Evolutionary conservation across 2,113 vertebrate genomes (phyloP).

Genomic region (Rhea americana): DNA sequence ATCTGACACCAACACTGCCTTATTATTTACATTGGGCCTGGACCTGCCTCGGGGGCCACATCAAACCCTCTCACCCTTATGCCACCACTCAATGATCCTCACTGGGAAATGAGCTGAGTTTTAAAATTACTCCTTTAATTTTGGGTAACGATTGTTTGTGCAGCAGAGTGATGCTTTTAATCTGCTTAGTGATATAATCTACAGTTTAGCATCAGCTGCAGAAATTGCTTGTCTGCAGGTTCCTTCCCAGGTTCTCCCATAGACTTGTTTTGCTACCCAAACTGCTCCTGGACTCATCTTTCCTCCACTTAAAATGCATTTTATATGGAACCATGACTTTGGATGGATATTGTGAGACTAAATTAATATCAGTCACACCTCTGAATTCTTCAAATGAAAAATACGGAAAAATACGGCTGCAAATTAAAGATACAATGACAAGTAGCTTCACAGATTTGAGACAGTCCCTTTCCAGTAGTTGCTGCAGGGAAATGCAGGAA

Average conservation of each 20-base stretch:
- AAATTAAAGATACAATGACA: slow-evolving; percentile 4
- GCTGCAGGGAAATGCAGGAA: slow-evolving; percentile 23
- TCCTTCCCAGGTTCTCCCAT: background rate
- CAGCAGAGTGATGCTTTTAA: background rate
- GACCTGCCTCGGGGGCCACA: background rate
- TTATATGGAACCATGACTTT: background rate
- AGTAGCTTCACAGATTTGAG: background rate
- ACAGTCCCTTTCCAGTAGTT: background rate
- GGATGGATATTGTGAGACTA: background rate
- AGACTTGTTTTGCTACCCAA: background rate
- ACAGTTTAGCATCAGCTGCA: background rate
- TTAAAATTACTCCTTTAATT: background rate
- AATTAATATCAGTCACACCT: background rate
- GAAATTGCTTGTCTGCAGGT: background rate
- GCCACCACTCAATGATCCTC: background rate
- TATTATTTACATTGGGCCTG: background rate
- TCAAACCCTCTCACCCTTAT: background rate
- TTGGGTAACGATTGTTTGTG: background rate
- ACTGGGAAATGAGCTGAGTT: background rate
- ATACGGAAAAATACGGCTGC: background rate
- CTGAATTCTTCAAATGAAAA: background rate
- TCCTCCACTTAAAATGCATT: background rate
- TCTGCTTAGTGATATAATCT: background rate
- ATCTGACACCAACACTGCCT: rapidly evolving
- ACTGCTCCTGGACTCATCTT: background rate